Base-by-base conservation (phyloP, 2,797 vertebrate genomes). In the Jordanella pulchra region DNA sequence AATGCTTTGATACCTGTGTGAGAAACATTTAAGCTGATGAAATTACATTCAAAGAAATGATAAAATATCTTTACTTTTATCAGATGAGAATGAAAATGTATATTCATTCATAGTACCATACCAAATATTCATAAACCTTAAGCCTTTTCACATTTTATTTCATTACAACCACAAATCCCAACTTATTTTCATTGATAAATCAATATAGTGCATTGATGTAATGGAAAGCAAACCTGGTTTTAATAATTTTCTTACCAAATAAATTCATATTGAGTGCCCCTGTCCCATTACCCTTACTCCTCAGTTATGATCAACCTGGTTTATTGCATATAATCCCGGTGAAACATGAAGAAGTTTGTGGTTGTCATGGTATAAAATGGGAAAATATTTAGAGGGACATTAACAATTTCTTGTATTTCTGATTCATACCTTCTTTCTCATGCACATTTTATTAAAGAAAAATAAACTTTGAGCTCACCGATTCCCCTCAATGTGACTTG, bases 1-100 rank as follows among this genome's bases (percentile, higher is more conserved):
- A 81, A 95, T 85, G 69, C 96, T 97, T 83, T 95, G 90, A 87
- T 97, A 99, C 90, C 98, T 99, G 86, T 2, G 72, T 79, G 45
- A 21, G 13, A 27, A 61, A 83, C 61, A 75, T 25, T 27, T 3
- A 51, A 51, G 28, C 47, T 73, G 48, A 54, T 42, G 61, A 72
- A 47, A 13, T 18, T 1, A 23, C 44, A n/a, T 64, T 71, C 30
- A 23, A 54, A 17, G 14, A 0, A 65, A 64, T 21, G 7, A 13
- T 44, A 13, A 54, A 11, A 32, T 13, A 35, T 64, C 50, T 7
- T 7, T 2, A 60, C 32, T 48, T 48, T 2, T 45, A 15, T 35
- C 35, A 17, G 15, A 61, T 10, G 13, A 54, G 3, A 68, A 30
- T 10, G 13, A 54, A 2, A 68, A 30, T 48, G 47, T 48, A 18